These are phyloP conservation scores for Schizopygopsis malacanthus DNA, from an alignment of 2,797 vertebrate genomes.

Conservation along the genomic window DNA sequence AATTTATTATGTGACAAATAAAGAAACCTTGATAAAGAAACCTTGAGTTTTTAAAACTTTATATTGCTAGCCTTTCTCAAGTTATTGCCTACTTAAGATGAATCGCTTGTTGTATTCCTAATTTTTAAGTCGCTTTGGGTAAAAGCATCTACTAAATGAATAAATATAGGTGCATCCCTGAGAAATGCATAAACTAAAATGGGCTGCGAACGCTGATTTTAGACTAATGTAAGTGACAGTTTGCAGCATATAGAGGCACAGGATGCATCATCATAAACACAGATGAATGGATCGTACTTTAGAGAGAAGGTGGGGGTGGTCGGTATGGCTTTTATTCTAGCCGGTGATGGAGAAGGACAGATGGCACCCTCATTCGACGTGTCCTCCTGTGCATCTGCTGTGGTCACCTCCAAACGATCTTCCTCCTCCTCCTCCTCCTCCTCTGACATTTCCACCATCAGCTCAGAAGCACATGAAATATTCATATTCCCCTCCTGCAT, in stretches of 20 bases:
- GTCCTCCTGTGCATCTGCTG: slow-evolving; percentile 36
- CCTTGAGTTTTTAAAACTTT: background rate
- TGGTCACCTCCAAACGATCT: slow-evolving; percentile 52
- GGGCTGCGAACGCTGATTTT: background rate
- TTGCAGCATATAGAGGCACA: background rate
- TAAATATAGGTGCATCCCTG: background rate
- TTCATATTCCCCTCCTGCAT: slow-evolving; percentile 60
- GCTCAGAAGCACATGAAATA: slow-evolving; percentile 23
- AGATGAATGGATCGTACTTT: slow-evolving; percentile 64
- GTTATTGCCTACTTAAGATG: background rate
- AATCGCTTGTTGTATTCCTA: background rate
- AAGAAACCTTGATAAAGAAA: no score
- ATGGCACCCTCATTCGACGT: slow-evolving; percentile 32
- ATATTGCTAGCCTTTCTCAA: background rate
- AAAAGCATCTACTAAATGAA: background rate
- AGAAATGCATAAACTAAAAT: background rate
- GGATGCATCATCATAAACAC: background rate
- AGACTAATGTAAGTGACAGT: background rate
- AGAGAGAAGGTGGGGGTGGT: slow-evolving; percentile 72
- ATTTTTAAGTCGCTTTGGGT: background rate
- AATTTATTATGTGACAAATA: no score
- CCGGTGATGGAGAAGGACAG: slow-evolving; percentile 52
- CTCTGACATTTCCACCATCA: slow-evolving; percentile 52
- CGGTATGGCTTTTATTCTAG: slow-evolving; percentile 57
- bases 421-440: slow-evolving; percentile 42